Conservation (phyloP, 2,888 invertebrate genomes). For the Nipponacmea schrenckii region DNA sequence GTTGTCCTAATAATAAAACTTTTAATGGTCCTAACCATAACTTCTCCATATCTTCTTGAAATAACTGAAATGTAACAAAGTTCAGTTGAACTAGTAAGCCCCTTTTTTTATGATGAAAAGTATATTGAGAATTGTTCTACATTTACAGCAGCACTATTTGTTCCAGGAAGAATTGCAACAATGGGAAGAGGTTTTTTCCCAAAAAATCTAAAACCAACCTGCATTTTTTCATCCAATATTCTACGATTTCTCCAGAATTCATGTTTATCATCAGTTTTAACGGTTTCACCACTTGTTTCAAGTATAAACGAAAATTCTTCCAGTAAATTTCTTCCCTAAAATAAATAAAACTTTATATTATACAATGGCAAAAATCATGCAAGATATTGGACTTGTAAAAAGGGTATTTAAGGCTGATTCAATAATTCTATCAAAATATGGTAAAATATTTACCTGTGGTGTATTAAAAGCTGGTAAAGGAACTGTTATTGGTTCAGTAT, state of each 20-base stretch:
- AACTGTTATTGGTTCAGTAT: conserved; percentile 47
- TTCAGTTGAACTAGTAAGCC: too few relatives aligned
- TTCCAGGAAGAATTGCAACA: too few relatives aligned
- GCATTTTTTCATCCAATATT: conserved; percentile 44
- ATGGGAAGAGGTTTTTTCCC: too few relatives aligned
- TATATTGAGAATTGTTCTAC: too few relatives aligned
- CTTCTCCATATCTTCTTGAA: conserved; percentile 48
- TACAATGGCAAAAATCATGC: not conserved
- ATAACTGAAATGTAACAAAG: conserved; percentile 27
- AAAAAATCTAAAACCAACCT: conserved; percentile 33
- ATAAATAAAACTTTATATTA: not conserved
- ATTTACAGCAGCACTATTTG: too few relatives aligned
- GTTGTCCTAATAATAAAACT: conserved; percentile 35
- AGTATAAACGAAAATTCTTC: conserved; percentile 44
- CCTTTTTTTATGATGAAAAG: too few relatives aligned
- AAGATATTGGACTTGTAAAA: not conserved
- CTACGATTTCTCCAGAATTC: conserved; percentile 54
- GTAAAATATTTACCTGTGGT: conserved; percentile 34
- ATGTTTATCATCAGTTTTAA: conserved; percentile 42
- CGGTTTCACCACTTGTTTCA: conserved; percentile 38
- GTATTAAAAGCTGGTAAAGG: conserved; percentile 44
- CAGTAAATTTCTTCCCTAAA: conserved; percentile 47
- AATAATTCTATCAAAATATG: too few relatives aligned
- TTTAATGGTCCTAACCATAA: conserved; percentile 50
- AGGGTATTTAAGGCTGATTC: too few relatives aligned